Evolutionary conservation across 2,797 vertebrate species (phyloP), one percentile per base, ranked within the genome.

Genomic region (Pristis pectinata): DNA sequence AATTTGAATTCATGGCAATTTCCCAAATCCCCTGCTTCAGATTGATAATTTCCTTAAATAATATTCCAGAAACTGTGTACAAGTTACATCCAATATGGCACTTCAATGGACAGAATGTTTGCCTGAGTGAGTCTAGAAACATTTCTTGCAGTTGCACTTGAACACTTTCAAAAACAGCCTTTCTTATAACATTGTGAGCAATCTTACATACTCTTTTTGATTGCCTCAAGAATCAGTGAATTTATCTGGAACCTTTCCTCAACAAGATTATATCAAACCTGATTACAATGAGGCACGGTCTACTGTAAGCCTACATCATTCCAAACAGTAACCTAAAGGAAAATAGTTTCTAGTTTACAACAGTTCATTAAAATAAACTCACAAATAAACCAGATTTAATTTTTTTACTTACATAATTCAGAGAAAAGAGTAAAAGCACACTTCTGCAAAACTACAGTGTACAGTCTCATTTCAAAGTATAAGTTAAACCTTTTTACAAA

Each of bases 321-420:
- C 0, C n/a, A 9, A 9, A 17, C 3, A 64, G n/a, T 3, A 89
- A 89, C 34, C 34, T 61, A 37, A 17, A 9, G 56, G 3, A 37
- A 61, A 9, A 10, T 17, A 61, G 15, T 56, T 87, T 17, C 30
- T 67, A 64, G n/a, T 59, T 87, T 59, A 87, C 79, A 85, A 56
- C 49, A 56, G 67, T 89, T 37, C 19, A 24, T 91, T 34, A 34
- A 91, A 91, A 59, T 56, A 91, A 93, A 72, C 41, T 93, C 27
- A 49, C 64, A 70, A 93, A 41, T 53, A 74, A 64, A 37, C 56
- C 15, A 93, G 59, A 9, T 93, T 87, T 87, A 56, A 10, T 93
- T 93, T 93, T 91, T 37, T 9, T 64, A 91, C 61, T 93, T 72
- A 93, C 91, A 93, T 93, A 15, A 93, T 93, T 93, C 91, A 93